These are phyloP conservation scores for Augiades crinisus DNA, from an alignment of 2,888 invertebrate genomes.

Conservation along the genomic window DNA sequence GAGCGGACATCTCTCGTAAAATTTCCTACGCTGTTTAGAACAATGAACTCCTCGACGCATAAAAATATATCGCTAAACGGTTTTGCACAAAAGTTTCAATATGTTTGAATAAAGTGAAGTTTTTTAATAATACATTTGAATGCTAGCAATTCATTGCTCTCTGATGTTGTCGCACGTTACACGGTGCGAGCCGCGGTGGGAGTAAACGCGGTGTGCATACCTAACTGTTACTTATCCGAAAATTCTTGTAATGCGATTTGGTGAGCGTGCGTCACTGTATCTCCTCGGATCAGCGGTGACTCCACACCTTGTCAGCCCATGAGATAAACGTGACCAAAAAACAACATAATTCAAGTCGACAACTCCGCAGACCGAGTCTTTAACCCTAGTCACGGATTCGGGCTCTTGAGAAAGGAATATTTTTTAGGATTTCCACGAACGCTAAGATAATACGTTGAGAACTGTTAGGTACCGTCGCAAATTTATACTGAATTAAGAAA, in stretches of 20 bases:
- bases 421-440: conserved; percentile 48
- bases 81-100: conserved; percentile 21
- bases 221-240: conserved; percentile 47
- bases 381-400: conserved; percentile 59
- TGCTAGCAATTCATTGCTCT: conserved; percentile 25
- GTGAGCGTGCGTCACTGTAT: conserved; percentile 48
- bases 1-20: conserved; percentile 66
- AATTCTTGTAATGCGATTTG: conserved; percentile 46
- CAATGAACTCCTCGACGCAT: conserved; percentile 57
- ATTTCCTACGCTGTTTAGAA: conserved; percentile 61
- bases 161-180: neutral
- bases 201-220: conserved; percentile 39
- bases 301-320: conserved; percentile 29
- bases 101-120: conserved; percentile 12
- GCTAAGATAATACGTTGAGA: conserved; percentile 38
- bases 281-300: conserved; percentile 34
- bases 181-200: neutral
- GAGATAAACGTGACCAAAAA: conserved; percentile 51
- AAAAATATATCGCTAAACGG: conserved; percentile 24
- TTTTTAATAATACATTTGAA: conserved; percentile 27
- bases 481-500: conserved; percentile 27
- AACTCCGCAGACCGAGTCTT: conserved; percentile 42
- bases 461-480: conserved; percentile 35
- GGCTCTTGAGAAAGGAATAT: conserved; percentile 50
- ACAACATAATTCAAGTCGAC: conserved; percentile 49